Base-by-base conservation (phyloP, 23 tunicate species). In the Diplosoma virens region DNA sequence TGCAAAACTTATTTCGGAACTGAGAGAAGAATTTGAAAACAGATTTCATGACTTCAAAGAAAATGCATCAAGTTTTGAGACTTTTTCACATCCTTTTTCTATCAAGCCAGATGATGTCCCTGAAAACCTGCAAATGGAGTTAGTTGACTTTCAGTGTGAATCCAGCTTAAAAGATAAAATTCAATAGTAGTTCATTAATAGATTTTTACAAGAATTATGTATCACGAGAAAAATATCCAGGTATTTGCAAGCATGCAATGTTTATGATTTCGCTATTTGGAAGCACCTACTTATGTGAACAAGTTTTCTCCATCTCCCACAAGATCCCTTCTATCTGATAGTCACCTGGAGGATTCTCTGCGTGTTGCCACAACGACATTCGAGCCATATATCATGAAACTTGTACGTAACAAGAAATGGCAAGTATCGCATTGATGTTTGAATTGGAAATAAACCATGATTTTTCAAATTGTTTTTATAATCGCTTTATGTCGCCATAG, bases 391-490 rank as follows among this genome's bases (percentile, higher is more conserved):
- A 29, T 61, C 69, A 61, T 61, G 69, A 61, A 61, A 29, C 35
- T 61, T 61, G 69, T 61, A 61, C 69, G 69, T 61, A 61, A 22
- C 69, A 61, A 55, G 24, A 55, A 55, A 20, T 61, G 69, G 9
- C 69, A 61, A 61, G 69, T 61, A 61, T 61, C 35, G 69, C 69
- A 61, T 61, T 61, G 69, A 61, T 61, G 69, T 61, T 61, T 61
- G 69, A 61, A 61, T 61, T 61, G 69, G 69, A 61, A 61, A 61
- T 61, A 61, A 61, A 61, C 35, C 35, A 61, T 61, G 69, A 61
- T 61, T 61, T 61, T 61, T 61, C 69, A 61, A 61, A 61, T 61
- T 61, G 69, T 22, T 61, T 61, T 61, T 61, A 61, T 61, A 61
- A 61, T 61, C 35, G 35, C 21, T 61, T 61, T 27, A 27, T 61